Evolutionary conservation across 1,140 invertebrate species (phyloP).

Genomic region (Macrobrachium nipponense): DNA sequence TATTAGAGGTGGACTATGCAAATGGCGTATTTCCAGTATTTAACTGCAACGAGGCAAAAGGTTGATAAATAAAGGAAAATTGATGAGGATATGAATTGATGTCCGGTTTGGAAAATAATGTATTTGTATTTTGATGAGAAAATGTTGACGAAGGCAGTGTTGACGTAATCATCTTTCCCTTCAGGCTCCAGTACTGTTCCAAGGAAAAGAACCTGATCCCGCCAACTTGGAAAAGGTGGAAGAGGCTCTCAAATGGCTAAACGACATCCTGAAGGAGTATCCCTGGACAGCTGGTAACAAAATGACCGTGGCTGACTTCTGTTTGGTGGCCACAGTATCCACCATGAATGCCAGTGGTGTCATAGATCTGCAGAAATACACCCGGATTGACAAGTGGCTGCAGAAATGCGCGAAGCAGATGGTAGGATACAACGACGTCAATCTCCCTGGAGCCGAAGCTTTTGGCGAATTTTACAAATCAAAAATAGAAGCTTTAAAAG

Average conservation of each 20-base stretch:
- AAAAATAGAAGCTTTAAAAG: background rate
- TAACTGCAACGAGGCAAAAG: too few species aligned
- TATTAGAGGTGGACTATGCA: too few species aligned
- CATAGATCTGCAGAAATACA: constrained; percentile 70
- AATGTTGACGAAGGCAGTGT: too few species aligned
- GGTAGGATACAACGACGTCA: constrained; percentile 74
- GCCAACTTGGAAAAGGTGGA: constrained; percentile 60
- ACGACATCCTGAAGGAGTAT: constrained; percentile 63
- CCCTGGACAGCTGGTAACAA: constrained; percentile 65
- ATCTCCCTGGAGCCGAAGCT: background rate
- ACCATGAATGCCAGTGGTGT: constrained; percentile 63
- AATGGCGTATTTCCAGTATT: too few species aligned
- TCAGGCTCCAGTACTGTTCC: constrained; percentile 54
- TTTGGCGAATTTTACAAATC: constrained; percentile 10
- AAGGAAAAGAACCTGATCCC: constrained; percentile 25
- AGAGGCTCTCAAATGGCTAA: constrained; percentile 64
- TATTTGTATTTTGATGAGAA: too few species aligned
- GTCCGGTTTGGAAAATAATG: too few species aligned
- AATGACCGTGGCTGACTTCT: constrained; percentile 67
- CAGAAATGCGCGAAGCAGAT: constrained; percentile 76
- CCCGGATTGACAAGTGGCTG: constrained; percentile 77
- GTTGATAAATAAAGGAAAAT: too few species aligned
- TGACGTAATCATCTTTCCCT: background rate
- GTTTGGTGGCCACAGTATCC: constrained; percentile 65
- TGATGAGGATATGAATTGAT: too few species aligned